These are phyloP conservation scores for Xestoiulus laeticollis DNA, from an alignment of 2,888 invertebrate species.

Conservation along the genomic window DNA sequence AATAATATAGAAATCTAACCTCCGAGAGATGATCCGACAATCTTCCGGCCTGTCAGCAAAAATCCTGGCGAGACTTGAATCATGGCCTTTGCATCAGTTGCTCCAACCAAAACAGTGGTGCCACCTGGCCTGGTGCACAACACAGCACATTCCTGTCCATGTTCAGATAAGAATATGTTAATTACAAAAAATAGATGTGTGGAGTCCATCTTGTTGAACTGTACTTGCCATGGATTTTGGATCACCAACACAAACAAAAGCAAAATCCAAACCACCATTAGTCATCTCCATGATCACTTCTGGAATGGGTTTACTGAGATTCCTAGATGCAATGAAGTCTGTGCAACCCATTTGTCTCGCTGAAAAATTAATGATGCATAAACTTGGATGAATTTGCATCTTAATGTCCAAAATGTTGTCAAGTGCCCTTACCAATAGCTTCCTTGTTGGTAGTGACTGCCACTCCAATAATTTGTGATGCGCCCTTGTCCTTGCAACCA, in stretches of 20 bases:
- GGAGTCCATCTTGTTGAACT: not conserved
- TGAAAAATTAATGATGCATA: not conserved
- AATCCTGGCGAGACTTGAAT: slow-evolving; percentile 6
- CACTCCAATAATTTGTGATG: slow-evolving; percentile 48
- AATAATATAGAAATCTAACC: not conserved
- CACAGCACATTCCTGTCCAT: slow-evolving; percentile 46
- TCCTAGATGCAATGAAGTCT: slow-evolving; percentile 35
- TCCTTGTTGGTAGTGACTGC: not conserved
- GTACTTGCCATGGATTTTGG: slow-evolving; percentile 36
- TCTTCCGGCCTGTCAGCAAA: slow-evolving; percentile 32
- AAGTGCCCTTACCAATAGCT: slow-evolving; percentile 30
- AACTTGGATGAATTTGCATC: not conserved
- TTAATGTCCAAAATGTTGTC: not conserved
- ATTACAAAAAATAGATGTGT: not conserved
- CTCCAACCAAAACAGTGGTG: slow-evolving; percentile 42
- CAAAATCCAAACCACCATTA: slow-evolving; percentile 48
- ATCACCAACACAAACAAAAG: slow-evolving; percentile 46
- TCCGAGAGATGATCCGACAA: slow-evolving; percentile 19
- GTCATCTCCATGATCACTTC: slow-evolving; percentile 37
- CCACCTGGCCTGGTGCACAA: slow-evolving; percentile 25
- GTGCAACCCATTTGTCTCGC: slow-evolving; percentile 43
- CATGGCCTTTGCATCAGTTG: not conserved
- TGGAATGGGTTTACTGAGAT: slow-evolving; percentile 1
- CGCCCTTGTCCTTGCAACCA: slow-evolving; percentile 47
- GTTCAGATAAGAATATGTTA: not conserved